Percentiles rank a stretch among this genome's conserved stretches.
Evolutionary conservation across 1,140 invertebrate species (phyloP).

Genomic region (Geopemphigus sp.): DNA sequence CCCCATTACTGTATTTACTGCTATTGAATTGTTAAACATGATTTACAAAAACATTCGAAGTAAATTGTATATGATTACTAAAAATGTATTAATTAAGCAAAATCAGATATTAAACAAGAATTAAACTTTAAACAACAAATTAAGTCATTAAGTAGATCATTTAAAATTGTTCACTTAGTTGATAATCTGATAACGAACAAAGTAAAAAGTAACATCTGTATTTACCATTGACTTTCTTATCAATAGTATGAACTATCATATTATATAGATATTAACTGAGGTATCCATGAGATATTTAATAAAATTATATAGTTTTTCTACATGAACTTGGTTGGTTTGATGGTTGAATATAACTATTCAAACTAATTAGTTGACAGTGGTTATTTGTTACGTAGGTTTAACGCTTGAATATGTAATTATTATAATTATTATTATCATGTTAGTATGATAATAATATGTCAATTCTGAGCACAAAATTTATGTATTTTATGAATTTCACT

Average conservation of each 20-base stretch:
- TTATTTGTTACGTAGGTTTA: too few relatives aligned
- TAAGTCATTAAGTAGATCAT: background rate
- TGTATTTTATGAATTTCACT: background rate
- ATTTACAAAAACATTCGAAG: conserved; percentile 4
- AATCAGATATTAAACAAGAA: background rate
- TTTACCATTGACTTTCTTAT: background rate
- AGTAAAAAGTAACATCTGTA: conserved; percentile 16
- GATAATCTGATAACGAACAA: conserved; percentile 8
- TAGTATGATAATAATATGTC: too few relatives aligned
- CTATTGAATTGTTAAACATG: conserved; percentile 53
- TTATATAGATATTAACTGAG: too few relatives aligned
- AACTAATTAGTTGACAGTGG: too few relatives aligned
- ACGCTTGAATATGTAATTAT: background rate
- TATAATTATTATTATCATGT: background rate
- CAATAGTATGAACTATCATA: too few relatives aligned
- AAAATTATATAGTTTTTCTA: too few relatives aligned
- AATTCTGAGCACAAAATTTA: background rate
- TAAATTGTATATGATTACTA: too few relatives aligned
- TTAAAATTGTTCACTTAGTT: background rate
- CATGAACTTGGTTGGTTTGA: too few relatives aligned
- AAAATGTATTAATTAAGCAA: background rate
- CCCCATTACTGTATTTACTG: conserved; percentile 55
- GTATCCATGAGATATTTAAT: too few relatives aligned
- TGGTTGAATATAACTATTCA: too few relatives aligned
- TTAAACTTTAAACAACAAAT: background rate